phyloP scores from a whole-genome alignment of 2,888 invertebrate genomes.

The Orthosia gothica region DNA sequence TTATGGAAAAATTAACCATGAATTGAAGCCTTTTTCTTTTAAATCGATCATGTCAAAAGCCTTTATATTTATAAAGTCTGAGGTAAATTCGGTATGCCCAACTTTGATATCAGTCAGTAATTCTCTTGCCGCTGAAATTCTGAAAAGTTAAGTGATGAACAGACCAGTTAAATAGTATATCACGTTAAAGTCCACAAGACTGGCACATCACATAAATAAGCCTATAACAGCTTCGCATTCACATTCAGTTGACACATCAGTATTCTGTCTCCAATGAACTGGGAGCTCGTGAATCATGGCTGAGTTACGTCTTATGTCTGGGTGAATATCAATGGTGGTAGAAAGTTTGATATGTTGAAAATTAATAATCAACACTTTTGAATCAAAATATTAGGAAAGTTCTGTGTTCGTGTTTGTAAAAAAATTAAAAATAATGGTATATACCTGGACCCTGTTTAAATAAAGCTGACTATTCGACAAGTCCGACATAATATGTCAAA shows the following conservation, averaged over 20 bases:
- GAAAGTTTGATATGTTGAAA: not conserved
- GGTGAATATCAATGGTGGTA: constrained; percentile 22
- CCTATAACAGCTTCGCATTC: constrained; percentile 56
- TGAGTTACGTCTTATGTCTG: constrained; percentile 56
- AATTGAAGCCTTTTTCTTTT: not conserved
- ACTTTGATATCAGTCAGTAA: too few relatives aligned
- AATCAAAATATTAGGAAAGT: not conserved
- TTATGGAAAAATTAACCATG: too few relatives aligned
- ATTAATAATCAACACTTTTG: not conserved
- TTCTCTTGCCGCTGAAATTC: not conserved
- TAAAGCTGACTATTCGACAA: too few relatives aligned
- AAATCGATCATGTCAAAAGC: too few relatives aligned
- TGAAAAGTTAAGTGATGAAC: not conserved
- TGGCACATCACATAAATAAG: constrained; percentile 52
- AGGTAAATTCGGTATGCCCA: too few relatives aligned
- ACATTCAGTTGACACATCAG: constrained; percentile 59
- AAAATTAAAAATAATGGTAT: not conserved
- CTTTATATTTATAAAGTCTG: too few relatives aligned
- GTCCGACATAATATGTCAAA: too few relatives aligned
- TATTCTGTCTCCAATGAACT: constrained; percentile 62
- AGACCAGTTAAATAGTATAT: constrained; percentile 11
- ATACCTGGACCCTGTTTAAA: too few relatives aligned
- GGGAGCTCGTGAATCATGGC: constrained; percentile 50
- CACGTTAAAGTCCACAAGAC: constrained; percentile 46
- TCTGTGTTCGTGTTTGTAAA: not conserved